Evolutionary conservation across 2,113 vertebrate genomes (phyloP), one percentile per base, ranked within the genome.

Genomic region (Oreochromis tanganicae): DNA sequence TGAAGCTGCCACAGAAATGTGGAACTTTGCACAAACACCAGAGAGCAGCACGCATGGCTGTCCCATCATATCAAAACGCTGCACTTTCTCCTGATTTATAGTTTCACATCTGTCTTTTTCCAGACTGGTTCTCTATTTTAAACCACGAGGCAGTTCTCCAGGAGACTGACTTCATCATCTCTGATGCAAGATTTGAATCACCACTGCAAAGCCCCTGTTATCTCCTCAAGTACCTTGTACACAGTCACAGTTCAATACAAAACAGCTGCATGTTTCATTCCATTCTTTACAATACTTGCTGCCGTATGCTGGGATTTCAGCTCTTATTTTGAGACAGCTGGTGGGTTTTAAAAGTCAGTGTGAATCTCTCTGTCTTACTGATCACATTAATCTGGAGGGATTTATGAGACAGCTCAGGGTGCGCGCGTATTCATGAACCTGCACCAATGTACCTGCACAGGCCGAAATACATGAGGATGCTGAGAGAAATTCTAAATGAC

Each of bases 331-430:
- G 34, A 90, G 55, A 81, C 41, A 83, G 66, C 56, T 79, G 43
- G 32, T 81, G 24, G 19, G 38, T 82, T 84, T 83, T 80, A 73
- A 63, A 16, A 81, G 46, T 73, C 13, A 5, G 52, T 21, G 83
- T 43, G 34, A 83, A 81, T 78, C 50, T 86, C 27, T 78, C 63
- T 88, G 59, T 73, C 14, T 32, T 63, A 84, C 79, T 91, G 82
- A 81, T 89, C 66, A 7, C 41, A 43, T 80, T 89, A 88, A 93
- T 91, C 46, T 78, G 57, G 7, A 13, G n/a, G 87, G 80, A 87
- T 93, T 88, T 88, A 78, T 61, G 36, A 90, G 81, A 59, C 54
- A 17, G 78, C 82, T 68, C n/a, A 54, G 61, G 68, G 17, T 32
- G 57, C 66, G 86, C 24, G 14, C 75, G 83, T 32, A 12, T 86